These are phyloP conservation scores for Stegana nigrithorax DNA, from an alignment of 2,888 invertebrate genomes.

Conservation along the genomic window DNA sequence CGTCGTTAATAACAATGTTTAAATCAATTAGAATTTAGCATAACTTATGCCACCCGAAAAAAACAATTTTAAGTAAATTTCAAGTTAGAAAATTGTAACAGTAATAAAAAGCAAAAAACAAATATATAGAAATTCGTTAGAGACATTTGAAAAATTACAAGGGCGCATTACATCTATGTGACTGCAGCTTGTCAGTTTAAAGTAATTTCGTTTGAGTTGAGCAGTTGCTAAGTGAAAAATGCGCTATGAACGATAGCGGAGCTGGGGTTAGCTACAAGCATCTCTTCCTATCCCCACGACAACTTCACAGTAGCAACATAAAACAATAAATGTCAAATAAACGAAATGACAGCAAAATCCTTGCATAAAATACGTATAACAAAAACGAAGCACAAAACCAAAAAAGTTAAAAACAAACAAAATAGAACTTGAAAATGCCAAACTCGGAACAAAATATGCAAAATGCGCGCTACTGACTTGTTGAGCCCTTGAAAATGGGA, in stretches of 20 bases:
- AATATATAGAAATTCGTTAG: too few relatives aligned
- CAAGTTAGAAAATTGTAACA: too few relatives aligned
- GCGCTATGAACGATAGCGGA: background rate
- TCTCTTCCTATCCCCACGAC: too few relatives aligned
- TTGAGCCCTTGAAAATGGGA: conserved; percentile 1
- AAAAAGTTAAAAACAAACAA: background rate
- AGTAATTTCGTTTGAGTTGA: conserved; percentile 17
- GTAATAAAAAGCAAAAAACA: too few relatives aligned
- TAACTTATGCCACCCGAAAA: background rate
- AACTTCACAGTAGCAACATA: conserved; percentile 4
- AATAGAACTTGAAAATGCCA: background rate
- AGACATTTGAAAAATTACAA: too few relatives aligned
- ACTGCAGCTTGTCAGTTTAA: background rate
- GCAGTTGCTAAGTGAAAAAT: background rate
- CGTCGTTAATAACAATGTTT: conserved; percentile 23
- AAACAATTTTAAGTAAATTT: background rate
- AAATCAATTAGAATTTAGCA: too few relatives aligned
- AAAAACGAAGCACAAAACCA: background rate
- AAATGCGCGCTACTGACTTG: background rate
- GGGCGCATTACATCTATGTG: too few relatives aligned
- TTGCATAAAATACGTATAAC: background rate
- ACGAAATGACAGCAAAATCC: conserved; percentile 19
- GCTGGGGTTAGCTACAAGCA: too few relatives aligned
- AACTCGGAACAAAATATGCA: background rate
- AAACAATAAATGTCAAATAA: conserved; percentile 25